Evolutionary conservation across 2,888 invertebrate species (phyloP).

Genomic region (Himalopsyche tibetana): DNA sequence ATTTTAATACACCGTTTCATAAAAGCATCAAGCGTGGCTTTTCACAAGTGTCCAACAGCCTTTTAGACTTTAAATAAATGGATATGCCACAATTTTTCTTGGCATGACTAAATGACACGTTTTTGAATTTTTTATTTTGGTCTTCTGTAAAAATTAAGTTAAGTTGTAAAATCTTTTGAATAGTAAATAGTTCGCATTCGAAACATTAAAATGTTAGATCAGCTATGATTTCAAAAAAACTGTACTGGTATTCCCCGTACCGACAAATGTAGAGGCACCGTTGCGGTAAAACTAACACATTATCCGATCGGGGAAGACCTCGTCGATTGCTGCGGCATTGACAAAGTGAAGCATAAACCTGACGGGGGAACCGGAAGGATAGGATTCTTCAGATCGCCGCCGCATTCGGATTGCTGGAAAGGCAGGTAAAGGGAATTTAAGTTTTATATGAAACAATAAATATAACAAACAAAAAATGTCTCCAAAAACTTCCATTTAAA

Average conservation of each 20-base stretch:
- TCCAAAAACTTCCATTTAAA: neutral
- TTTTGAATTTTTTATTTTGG: no score
- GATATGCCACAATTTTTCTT: no score
- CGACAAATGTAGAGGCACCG: neutral
- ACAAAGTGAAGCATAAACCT: constrained; percentile 49
- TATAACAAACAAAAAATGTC: neutral
- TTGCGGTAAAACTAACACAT: neutral
- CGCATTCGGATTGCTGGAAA: constrained; percentile 50
- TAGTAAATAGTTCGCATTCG: neutral
- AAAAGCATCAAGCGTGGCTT: neutral
- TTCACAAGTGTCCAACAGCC: no score
- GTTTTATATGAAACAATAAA: neutral
- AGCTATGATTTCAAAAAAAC: constrained; percentile 32
- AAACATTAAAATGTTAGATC: neutral
- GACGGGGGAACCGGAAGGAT: constrained; percentile 45
- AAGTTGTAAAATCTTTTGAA: neutral
- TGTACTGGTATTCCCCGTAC: constrained; percentile 14
- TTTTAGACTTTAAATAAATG: no score
- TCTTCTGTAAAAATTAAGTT: no score
- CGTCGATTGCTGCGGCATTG: constrained; percentile 41
- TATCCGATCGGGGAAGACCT: constrained; percentile 2
- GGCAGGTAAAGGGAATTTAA: constrained; percentile 49
- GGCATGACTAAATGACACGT: no score
- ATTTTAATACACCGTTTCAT: constrained; percentile 26
- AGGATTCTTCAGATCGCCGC: constrained; percentile 39